Percentiles rank a stretch among this genome's conserved stretches.
phyloP scores from a whole-genome alignment of 2,797 vertebrate genomes.

The Parauchenoglanis ngamensis region DNA sequence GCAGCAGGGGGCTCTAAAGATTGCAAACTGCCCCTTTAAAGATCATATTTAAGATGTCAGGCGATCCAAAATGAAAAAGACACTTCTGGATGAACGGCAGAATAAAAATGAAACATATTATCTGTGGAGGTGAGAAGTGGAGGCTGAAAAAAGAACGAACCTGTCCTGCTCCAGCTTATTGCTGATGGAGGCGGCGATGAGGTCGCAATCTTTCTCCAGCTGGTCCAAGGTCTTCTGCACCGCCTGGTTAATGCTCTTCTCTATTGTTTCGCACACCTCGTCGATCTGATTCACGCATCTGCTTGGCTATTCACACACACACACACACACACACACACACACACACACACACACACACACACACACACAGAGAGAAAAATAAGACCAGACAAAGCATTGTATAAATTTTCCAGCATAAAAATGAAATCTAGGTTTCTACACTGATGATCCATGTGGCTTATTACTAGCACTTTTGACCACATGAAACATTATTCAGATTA shows the following conservation, averaged over 20 bases:
- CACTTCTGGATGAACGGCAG: not conserved
- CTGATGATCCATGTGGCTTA: no score
- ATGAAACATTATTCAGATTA: not conserved
- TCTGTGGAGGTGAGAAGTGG: not conserved
- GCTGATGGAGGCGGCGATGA: constrained; percentile 73
- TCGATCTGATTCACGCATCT: constrained; percentile 82
- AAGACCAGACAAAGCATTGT: not conserved
- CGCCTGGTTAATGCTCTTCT: constrained; percentile 82
- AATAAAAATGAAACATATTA: not conserved
- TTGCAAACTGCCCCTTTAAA: not conserved
- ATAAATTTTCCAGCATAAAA: not conserved
- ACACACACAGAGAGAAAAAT: not conserved
- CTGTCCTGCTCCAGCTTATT: constrained; percentile 73
- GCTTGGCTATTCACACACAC: constrained; percentile 67
- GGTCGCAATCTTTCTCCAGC: constrained; percentile 79
- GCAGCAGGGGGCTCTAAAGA: not conserved
- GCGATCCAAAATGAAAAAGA: not conserved
- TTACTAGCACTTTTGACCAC: not conserved
- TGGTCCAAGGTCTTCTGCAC: constrained; percentile 81
- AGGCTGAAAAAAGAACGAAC: constrained; percentile 53
- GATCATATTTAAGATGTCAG: not conserved
- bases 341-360: no score
- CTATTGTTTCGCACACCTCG: constrained; percentile 77
- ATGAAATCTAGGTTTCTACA: not conserved
- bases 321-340: not conserved